phyloP scores from a whole-genome alignment of 2,113 vertebrate species.

The Oxygymnocypris stewartii region DNA sequence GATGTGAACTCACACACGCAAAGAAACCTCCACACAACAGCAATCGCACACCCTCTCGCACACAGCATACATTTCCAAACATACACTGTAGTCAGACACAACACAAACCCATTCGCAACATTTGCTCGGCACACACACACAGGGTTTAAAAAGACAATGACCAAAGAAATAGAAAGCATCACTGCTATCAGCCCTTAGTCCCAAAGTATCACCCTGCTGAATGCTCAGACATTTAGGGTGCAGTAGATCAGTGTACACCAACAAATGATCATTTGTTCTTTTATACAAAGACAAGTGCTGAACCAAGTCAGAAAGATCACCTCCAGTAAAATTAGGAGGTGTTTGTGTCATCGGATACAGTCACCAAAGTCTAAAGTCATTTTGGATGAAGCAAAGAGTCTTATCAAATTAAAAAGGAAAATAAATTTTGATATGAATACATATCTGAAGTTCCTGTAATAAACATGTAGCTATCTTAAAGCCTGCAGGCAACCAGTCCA shows the following conservation, averaged over 20 bases:
- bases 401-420: background rate
- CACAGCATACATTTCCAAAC: slow-evolving; percentile 44
- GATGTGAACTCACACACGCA: slow-evolving; percentile 11
- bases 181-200: slow-evolving; percentile 57
- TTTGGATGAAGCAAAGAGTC: slow-evolving; percentile 11
- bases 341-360: background rate
- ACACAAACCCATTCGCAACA: slow-evolving; percentile 33
- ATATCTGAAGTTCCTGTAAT: background rate
- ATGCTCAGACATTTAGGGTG: slow-evolving; percentile 49
- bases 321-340: slow-evolving; percentile 33
- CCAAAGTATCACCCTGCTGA: slow-evolving; percentile 59
- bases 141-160: slow-evolving; percentile 34
- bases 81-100: slow-evolving; percentile 46
- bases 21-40: background rate
- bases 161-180: slow-evolving; percentile 46
- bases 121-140: background rate
- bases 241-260: slow-evolving; percentile 42
- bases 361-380: slow-evolving; percentile 21
- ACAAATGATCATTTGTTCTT: slow-evolving; percentile 47
- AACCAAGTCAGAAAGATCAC: slow-evolving; percentile 18
- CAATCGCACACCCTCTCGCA: slow-evolving; percentile 45
- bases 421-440: background rate
- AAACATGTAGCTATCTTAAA: slow-evolving; percentile 15
- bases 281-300: slow-evolving; percentile 34
- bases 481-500: slow-evolving; percentile 2